phyloP scores from a whole-genome alignment of 2,888 invertebrate species.

The Drosophila tanythrix region DNA sequence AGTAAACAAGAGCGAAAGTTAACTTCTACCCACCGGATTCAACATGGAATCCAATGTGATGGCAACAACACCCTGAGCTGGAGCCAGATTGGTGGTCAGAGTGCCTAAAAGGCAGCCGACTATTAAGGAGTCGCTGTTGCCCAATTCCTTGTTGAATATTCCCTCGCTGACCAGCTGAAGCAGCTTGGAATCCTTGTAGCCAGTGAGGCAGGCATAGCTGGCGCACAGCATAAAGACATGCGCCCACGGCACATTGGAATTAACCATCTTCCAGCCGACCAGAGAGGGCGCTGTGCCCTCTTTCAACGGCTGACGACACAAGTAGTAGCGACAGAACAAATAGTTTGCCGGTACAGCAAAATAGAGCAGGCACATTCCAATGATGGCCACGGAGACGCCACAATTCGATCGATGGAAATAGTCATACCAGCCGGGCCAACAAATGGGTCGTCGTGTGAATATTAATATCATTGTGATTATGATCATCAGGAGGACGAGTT shows the following conservation, averaged over 20 bases:
- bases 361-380: conserved; percentile 10
- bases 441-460: conserved; percentile 14
- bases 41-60: conserved; percentile 1
- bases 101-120: conserved; percentile 17
- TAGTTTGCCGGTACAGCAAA: conserved; percentile 59
- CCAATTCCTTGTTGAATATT: neutral
- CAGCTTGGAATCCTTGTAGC: conserved; percentile 16
- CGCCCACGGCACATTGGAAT: conserved; percentile 47
- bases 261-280: conserved; percentile 52
- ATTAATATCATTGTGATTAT: neutral
- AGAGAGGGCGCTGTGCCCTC: conserved; percentile 34
- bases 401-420: fast-evolving
- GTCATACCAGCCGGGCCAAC: conserved; percentile 16
- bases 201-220: conserved; percentile 8
- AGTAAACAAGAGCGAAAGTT: too few species aligned
- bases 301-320: conserved; percentile 42
- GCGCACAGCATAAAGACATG: conserved; percentile 54
- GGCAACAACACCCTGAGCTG: conserved; percentile 28
- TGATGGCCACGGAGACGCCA: conserved; percentile 29
- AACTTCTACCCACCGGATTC: conserved; percentile 20
- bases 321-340: conserved; percentile 56
- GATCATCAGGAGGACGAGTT: conserved; percentile 1
- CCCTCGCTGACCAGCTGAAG: neutral
- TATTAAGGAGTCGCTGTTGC: fast-evolving
- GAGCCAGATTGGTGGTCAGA: conserved; percentile 20